phyloP scores from a whole-genome alignment of 1,140 invertebrate genomes.

The Kradibia gibbosae region DNA sequence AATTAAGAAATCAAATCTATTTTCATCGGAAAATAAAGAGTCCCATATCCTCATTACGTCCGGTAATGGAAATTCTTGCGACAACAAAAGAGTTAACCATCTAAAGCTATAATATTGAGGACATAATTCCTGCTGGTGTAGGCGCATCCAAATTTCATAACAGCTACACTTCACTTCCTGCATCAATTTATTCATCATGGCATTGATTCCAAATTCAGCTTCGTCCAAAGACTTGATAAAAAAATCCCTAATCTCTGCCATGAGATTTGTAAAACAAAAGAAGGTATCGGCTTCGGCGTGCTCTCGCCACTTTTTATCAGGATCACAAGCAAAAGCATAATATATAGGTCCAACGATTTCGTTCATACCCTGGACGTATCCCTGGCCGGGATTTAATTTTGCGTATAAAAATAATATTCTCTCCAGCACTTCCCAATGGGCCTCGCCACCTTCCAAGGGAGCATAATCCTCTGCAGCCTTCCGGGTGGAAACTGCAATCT shows the following conservation, averaged over 20 bases:
- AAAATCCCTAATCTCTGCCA: constrained; percentile 97
- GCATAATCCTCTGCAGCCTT: constrained; percentile 85
- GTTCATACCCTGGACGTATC: constrained; percentile 99
- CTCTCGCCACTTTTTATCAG: constrained; percentile 86
- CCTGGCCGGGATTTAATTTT: constrained; percentile 97
- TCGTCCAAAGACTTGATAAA: constrained; percentile 97
- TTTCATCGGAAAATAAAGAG: constrained; percentile 90
- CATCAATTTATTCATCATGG: constrained; percentile 86
- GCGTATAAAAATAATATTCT: constrained; percentile 97
- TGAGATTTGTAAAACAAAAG: constrained; percentile 97
- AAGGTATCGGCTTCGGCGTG: constrained; percentile 97
- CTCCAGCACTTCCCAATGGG: constrained; percentile 98
- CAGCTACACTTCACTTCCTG: constrained; percentile 85
- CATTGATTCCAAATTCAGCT: constrained; percentile 89
- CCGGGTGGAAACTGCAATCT: constrained; percentile 79
- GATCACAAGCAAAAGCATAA: constrained; percentile 95
- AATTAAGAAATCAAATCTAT: constrained; percentile 92
- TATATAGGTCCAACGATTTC: constrained; percentile 99
- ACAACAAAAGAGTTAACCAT: constrained; percentile 96
- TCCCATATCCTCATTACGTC: constrained; percentile 98
- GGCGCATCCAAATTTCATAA: constrained; percentile 80
- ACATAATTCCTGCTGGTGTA: constrained; percentile 86
- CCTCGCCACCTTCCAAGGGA: constrained; percentile 88
- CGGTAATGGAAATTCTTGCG: constrained; percentile 97
- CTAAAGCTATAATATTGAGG: constrained; percentile 83